Conservation (phyloP, 2,797 vertebrate species). For the Benthosema pterotum region DNA sequence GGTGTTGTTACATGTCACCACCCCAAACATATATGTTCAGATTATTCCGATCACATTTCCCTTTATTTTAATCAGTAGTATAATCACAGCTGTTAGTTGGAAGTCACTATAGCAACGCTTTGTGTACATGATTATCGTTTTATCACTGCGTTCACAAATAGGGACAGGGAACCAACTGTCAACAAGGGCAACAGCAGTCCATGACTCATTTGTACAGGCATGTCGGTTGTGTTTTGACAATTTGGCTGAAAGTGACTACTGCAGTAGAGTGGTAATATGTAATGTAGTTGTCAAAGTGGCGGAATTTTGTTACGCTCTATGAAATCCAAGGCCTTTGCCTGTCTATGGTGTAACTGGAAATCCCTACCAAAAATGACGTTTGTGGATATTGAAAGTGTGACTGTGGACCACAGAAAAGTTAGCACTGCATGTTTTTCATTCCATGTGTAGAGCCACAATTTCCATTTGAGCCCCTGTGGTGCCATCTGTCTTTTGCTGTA, state of each 20-base stretch:
- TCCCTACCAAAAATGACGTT: conserved; percentile 18
- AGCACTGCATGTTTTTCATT: conserved; percentile 57
- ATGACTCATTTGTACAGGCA: conserved; percentile 26
- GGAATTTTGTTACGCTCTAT: conserved; percentile 41
- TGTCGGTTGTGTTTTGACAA: conserved; percentile 30
- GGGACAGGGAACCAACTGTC: conserved; percentile 20
- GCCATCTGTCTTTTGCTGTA: conserved; percentile 38
- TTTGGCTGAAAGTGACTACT: conserved; percentile 36
- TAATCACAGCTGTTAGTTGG: conserved; percentile 4
- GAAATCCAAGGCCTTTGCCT: conserved; percentile 18
- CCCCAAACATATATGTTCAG: conserved; percentile 16
- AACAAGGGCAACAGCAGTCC: conserved; percentile 8
- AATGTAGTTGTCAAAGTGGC: conserved; percentile 44
- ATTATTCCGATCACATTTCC: conserved; percentile 25
- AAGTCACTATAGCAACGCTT: conserved; percentile 1
- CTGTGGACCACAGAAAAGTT: conserved; percentile 40
- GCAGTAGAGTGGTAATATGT: conserved; percentile 33
- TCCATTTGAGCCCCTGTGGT: conserved; percentile 34
- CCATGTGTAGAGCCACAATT: conserved; percentile 34
- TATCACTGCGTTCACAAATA: too few relatives aligned
- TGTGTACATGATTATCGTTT: conserved; percentile 21
- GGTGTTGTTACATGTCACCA: conserved; percentile 8
- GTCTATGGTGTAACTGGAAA: conserved; percentile 10
- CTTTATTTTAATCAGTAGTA: conserved; percentile 17
- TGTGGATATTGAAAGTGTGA: conserved; percentile 19